phyloP scores from a whole-genome alignment of 2,888 invertebrate species.

The Buathra laborator region DNA sequence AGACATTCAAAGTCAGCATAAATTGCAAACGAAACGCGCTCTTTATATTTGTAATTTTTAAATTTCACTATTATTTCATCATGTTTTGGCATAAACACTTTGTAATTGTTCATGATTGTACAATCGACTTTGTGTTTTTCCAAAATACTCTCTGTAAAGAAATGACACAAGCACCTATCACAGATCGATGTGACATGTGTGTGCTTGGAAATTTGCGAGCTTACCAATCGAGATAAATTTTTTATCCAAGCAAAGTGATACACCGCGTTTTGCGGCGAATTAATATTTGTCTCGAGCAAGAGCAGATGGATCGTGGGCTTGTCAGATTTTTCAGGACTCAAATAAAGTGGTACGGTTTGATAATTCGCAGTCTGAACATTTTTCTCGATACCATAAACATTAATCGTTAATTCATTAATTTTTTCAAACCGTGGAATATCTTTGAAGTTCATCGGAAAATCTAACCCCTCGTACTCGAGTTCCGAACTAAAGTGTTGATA shows the following conservation, averaged over 20 bases:
- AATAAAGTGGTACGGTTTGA: conserved; percentile 25
- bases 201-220: conserved; percentile 30
- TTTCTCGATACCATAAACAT: conserved; percentile 69
- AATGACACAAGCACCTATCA: conserved; percentile 43
- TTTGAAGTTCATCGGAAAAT: conserved; percentile 17
- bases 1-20: conserved; percentile 62
- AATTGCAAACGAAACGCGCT: conserved; percentile 52
- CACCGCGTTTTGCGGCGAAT: neutral
- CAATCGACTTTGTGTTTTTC: neutral
- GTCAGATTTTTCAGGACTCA: conserved; percentile 18
- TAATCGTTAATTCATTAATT: conserved; percentile 68
- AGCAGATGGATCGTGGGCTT: conserved; percentile 33
- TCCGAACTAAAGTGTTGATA: conserved; percentile 5
- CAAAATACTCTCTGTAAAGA: neutral
- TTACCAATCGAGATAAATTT: conserved; percentile 63
- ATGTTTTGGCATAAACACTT: neutral
- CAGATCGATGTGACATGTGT: conserved; percentile 33
- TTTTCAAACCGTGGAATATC: conserved; percentile 69
- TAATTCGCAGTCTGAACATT: neutral
- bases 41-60: conserved; percentile 37
- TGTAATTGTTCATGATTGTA: conserved; percentile 1
- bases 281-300: neutral
- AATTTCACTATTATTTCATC: conserved; percentile 45
- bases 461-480: neutral
- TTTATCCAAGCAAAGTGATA: conserved; percentile 61